Evolutionary conservation across 2,797 vertebrate species (phyloP).

Genomic region (Discoglossus pictus): DNA sequence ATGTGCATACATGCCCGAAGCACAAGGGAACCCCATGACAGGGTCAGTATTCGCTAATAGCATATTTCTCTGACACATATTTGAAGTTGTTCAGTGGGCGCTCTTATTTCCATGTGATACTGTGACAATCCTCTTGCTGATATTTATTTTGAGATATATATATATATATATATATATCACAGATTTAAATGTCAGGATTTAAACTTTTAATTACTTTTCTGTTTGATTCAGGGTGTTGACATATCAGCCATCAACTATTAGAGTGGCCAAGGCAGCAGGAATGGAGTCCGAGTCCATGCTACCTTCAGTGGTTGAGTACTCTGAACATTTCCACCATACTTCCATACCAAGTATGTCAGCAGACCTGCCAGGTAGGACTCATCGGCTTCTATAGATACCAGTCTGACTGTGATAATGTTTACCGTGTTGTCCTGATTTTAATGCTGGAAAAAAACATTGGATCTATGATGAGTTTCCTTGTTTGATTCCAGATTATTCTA

Average conservation of each 20-base stretch:
- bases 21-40: conserved; percentile 82
- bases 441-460: too few species aligned
- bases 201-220: conserved; percentile 58
- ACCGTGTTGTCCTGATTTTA: too few species aligned
- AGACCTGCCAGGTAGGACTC: conserved; percentile 85
- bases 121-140: too few species aligned
- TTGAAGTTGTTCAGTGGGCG: too few species aligned
- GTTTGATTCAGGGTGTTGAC: conserved; percentile 83
- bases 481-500: too few species aligned
- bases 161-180: too few species aligned
- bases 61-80: too few species aligned
- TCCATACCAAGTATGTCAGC: conserved; percentile 84
- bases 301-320: conserved; percentile 85
- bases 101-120: too few species aligned
- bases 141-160: too few species aligned
- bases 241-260: conserved; percentile 86
- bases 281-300: conserved; percentile 83
- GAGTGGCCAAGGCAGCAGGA: conserved; percentile 80
- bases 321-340: conserved; percentile 89
- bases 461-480: too few species aligned
- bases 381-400: too few species aligned
- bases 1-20: conserved; percentile 85
- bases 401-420: too few species aligned
- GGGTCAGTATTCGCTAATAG: conserved; percentile 86
- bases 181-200: not conserved